A percentile compares a stretch with the other conserved stretches of the same genome.
Conservation (phyloP, 2,113 vertebrate species). For the Rhinolophus ferrumequinum region DNA sequence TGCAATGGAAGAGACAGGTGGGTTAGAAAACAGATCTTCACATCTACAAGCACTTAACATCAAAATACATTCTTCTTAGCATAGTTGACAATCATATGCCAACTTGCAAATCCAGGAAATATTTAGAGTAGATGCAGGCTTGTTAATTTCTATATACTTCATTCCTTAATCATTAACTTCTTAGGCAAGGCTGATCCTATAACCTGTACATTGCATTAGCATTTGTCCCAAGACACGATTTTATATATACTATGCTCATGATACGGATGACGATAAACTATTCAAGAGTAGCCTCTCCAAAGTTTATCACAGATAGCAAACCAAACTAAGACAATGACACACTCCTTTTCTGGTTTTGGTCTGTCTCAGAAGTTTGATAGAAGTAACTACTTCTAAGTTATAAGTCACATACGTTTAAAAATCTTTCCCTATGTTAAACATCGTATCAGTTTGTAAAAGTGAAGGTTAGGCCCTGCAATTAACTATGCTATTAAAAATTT, state of each 20-base stretch:
- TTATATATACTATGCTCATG: not conserved
- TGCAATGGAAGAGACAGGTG: not conserved
- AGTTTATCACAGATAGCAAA: not conserved
- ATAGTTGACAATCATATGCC: not conserved
- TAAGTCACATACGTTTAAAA: not conserved
- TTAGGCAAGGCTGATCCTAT: not conserved
- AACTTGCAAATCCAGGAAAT: slow-evolving; percentile 3
- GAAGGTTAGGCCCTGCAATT: not conserved
- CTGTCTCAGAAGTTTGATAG: not conserved
- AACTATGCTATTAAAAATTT: not conserved
- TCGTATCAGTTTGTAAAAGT: not conserved
- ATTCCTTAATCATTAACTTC: not conserved
- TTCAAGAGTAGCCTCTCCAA: not conserved
- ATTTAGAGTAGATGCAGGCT: not conserved
- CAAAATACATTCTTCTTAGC: not conserved
- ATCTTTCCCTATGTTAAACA: not conserved
- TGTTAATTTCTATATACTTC: not conserved
- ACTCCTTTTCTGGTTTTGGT: not conserved
- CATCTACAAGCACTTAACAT: not conserved
- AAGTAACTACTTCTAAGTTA: not conserved
- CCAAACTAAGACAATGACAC: not conserved
- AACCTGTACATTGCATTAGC: not conserved
- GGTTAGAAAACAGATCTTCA: not conserved
- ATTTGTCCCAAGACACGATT: not conserved
- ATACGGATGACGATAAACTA: not conserved